A percentile compares a stretch with the other conserved stretches of the same genome.
These are phyloP conservation scores for Drosophila prolongata DNA, from an alignment of 2,888 invertebrate genomes.

Conservation along the genomic window DNA sequence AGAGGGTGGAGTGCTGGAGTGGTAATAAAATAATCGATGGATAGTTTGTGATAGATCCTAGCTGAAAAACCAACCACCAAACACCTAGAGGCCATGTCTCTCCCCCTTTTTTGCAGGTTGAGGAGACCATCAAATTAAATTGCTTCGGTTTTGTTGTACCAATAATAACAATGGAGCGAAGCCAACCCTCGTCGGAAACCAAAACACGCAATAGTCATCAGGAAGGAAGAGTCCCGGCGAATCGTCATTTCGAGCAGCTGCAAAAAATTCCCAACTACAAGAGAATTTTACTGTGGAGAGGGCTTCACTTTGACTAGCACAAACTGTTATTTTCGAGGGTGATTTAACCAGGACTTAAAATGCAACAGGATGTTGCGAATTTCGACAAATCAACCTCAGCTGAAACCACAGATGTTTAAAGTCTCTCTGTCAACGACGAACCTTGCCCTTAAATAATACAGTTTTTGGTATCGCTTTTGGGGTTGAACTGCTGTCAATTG, in stretches of 20 bases:
- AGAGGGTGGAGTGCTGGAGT: constrained; percentile 9
- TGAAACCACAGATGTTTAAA: constrained; percentile 59
- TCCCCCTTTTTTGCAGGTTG: constrained; percentile 40
- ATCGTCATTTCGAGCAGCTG: constrained; percentile 41
- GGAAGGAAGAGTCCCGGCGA: constrained; percentile 17
- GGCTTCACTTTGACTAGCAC: constrained; percentile 8
- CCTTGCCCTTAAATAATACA: constrained; percentile 11
- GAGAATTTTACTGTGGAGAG: neutral
- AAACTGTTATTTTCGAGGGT: constrained; percentile 12
- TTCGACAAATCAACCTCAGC: constrained; percentile 27
- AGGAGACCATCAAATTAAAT: constrained; percentile 65
- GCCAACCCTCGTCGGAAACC: constrained; percentile 61
- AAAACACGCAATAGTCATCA: constrained; percentile 65
- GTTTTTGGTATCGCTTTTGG: constrained; percentile 14
- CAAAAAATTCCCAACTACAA: constrained; percentile 8
- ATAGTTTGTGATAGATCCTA: constrained; percentile 33
- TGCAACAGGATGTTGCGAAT: constrained; percentile 77
- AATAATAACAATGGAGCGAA: constrained; percentile 54
- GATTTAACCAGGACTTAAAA: constrained; percentile 32
- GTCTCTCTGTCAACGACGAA: neutral
- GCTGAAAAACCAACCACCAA: constrained; percentile 40
- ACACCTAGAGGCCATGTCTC: constrained; percentile 14
- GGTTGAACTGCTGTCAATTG: constrained; percentile 24
- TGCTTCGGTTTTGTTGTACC: constrained; percentile 71
- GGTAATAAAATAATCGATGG: constrained; percentile 69